These are phyloP conservation scores for Poeciliopsis presidionis DNA, from an alignment of 2,797 vertebrate genomes.

Conservation along the genomic window DNA sequence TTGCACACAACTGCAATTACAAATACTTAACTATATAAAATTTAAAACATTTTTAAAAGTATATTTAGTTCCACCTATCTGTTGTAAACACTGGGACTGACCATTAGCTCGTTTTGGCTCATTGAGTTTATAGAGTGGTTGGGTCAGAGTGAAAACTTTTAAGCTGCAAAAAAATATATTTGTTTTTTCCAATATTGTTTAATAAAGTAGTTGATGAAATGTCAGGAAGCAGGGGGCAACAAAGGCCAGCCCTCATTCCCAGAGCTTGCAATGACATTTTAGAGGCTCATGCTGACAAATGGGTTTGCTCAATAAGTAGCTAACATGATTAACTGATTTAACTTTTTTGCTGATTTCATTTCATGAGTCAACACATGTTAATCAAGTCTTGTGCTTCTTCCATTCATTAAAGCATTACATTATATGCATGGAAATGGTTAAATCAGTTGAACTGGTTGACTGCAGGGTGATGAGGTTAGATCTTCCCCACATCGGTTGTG, in stretches of 20 bases:
- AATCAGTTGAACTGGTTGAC: neutral
- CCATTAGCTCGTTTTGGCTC: neutral
- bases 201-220: constrained; percentile 10
- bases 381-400: neutral
- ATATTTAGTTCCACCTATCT: neutral
- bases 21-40: neutral
- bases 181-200: neutral
- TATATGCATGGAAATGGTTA: neutral
- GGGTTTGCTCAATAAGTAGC: constrained; percentile 2
- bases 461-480: neutral
- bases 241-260: neutral
- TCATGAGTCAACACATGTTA: neutral
- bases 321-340: neutral
- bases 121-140: neutral
- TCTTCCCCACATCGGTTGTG: neutral
- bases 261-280: constrained; percentile 13
- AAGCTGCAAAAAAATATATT: neutral
- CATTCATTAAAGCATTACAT: neutral
- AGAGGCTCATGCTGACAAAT: neutral
- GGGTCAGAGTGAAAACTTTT: constrained; percentile 6
- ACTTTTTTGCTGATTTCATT: neutral
- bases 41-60: neutral
- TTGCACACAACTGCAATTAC: neutral
- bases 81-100: neutral
- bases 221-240: neutral